These are phyloP conservation scores for Actinernus sp. DNA, from an alignment of 92 coral and sea anemone species.

Conservation along the genomic window DNA sequence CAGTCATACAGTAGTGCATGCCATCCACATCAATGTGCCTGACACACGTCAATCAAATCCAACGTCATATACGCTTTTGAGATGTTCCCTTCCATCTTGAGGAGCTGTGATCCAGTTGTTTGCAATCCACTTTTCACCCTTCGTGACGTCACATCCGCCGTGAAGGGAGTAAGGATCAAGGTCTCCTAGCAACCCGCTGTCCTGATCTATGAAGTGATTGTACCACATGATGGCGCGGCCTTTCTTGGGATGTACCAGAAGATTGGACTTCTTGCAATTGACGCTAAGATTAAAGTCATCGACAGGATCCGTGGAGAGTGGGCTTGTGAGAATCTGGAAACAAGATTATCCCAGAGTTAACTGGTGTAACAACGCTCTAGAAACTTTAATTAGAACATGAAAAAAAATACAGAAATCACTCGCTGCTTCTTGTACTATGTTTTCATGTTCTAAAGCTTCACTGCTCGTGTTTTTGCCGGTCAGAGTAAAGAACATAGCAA, in stretches of 20 bases:
- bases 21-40: too few species aligned
- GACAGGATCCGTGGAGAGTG: slow-evolving; percentile 33
- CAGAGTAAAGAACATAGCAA: too few species aligned
- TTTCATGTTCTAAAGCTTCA: too few species aligned
- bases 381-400: too few species aligned
- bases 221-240: slow-evolving; percentile 99
- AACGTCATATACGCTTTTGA: slow-evolving; percentile 83
- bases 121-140: slow-evolving; percentile 96
- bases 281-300: slow-evolving; percentile 80
- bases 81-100: slow-evolving; percentile 48
- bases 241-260: slow-evolving; percentile 87
- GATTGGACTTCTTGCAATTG: slow-evolving; percentile 74
- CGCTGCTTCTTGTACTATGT: too few species aligned
- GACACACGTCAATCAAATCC: too few species aligned
- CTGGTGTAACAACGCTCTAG: too few species aligned
- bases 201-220: slow-evolving; percentile 82
- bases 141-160: slow-evolving; percentile 93
- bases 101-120: slow-evolving; percentile 98
- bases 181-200: slow-evolving; percentile 86
- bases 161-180: slow-evolving; percentile 87
- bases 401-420: too few species aligned
- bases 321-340: slow-evolving; percentile 24
- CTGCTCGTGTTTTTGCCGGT: too few species aligned
- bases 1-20: too few species aligned
- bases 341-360: too few species aligned